Percentiles rank a stretch among this genome's conserved stretches.
phyloP scores from a whole-genome alignment of 1,140 invertebrate genomes.

The Paracyclopina nana region DNA sequence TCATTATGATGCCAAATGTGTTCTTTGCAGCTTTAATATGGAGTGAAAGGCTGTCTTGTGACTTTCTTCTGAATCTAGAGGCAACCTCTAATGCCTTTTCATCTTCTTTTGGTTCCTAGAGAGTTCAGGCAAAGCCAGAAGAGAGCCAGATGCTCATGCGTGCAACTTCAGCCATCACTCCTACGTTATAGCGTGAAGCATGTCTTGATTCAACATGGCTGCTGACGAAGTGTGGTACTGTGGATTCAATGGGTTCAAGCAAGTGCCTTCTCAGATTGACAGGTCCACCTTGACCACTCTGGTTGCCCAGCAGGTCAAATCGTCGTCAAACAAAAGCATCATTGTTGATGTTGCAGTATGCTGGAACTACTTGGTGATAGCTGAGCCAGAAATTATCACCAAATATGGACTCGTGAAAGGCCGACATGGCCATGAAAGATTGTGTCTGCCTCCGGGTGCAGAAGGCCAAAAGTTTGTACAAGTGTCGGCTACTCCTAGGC shows the following conservation, averaged over 20 bases:
- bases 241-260: constrained; percentile 14
- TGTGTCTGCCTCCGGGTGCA: not conserved
- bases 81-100: no score
- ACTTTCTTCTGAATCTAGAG: no score
- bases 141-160: no score
- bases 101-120: no score
- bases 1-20: no score
- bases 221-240: constrained; percentile 10
- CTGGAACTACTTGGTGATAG: constrained; percentile 15
- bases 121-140: no score
- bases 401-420: constrained; percentile 12
- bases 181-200: not conserved
- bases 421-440: not conserved
- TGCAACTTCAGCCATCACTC: not conserved
- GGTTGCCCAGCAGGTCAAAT: constrained; percentile 4
- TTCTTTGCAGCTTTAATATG: no score
- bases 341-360: constrained; percentile 13
- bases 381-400: not conserved
- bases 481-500: constrained; percentile 13
- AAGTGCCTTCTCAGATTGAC: constrained; percentile 4
- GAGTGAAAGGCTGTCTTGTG: no score
- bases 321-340: not conserved
- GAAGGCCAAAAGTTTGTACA: constrained; percentile 1
- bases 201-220: not conserved
- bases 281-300: constrained; percentile 3